Evolutionary conservation across 1,140 invertebrate species (phyloP).

Genomic region (Orchestia grillus): DNA sequence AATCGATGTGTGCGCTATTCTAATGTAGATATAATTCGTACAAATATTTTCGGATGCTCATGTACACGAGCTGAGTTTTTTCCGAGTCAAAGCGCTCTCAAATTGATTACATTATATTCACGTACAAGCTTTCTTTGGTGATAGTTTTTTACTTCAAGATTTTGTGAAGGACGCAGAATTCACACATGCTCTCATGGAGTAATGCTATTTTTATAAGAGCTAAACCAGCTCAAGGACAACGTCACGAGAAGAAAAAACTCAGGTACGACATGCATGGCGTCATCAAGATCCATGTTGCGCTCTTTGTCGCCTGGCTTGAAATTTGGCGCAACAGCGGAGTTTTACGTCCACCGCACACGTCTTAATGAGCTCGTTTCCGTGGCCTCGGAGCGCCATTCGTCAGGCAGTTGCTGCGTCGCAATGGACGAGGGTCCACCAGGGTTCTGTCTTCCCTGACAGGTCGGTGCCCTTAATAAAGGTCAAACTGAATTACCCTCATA

Average conservation of each 20-base stretch:
- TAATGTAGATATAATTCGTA: too few species aligned
- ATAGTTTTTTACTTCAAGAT: background rate
- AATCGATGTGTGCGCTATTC: too few species aligned
- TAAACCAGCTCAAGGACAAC: background rate
- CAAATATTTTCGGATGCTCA: too few species aligned
- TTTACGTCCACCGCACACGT: background rate
- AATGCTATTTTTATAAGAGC: background rate
- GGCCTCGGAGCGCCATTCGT: background rate
- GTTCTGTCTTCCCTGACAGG: background rate
- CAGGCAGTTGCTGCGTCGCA: background rate
- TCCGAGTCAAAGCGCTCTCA: too few species aligned
- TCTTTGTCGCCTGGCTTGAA: background rate
- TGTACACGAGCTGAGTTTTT: too few species aligned
- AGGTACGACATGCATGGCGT: background rate
- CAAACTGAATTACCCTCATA: background rate
- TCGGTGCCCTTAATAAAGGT: background rate
- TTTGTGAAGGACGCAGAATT: background rate
- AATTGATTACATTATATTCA: background rate
- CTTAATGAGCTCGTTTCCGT: background rate
- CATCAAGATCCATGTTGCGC: background rate
- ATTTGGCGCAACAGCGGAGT: background rate
- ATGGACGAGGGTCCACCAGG: background rate
- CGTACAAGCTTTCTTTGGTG: background rate
- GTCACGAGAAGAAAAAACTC: background rate
- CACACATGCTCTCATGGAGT: background rate